A percentile compares a stretch with the other conserved stretches of the same genome.
phyloP scores from a whole-genome alignment of 2,797 vertebrate genomes.

The Podargus strigoides region DNA sequence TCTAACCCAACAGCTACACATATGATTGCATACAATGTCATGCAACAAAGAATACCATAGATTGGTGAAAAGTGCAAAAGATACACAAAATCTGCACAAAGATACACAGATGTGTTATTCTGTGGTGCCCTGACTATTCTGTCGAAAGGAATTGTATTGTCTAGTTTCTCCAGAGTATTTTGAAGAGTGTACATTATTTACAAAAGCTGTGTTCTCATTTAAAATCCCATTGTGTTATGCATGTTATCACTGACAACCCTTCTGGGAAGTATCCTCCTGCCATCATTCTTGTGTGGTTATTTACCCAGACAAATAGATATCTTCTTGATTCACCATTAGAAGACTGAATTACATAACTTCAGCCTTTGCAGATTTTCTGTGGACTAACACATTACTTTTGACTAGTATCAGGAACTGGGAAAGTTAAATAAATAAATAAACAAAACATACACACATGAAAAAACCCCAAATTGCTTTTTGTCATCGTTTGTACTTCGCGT shows the following conservation, averaged over 20 bases:
- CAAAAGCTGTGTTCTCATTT: slow-evolving; percentile 57
- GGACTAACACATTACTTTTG: neutral
- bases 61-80: too few species aligned
- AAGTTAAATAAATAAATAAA: neutral
- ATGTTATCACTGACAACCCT: slow-evolving; percentile 51
- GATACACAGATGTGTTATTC: neutral
- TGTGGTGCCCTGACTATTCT: neutral
- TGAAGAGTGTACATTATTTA: slow-evolving; percentile 55
- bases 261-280: slow-evolving; percentile 44
- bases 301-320: neutral
- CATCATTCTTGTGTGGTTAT: slow-evolving; percentile 48
- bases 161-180: slow-evolving; percentile 27
- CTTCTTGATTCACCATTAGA: slow-evolving; percentile 38
- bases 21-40: neutral
- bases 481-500: neutral
- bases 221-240: slow-evolving; percentile 45
- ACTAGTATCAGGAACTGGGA: neutral
- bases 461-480: too few species aligned
- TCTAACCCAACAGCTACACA: neutral
- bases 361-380: neutral
- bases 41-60: neutral
- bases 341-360: slow-evolving; percentile 52
- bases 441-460: neutral
- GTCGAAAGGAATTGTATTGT: slow-evolving; percentile 44
- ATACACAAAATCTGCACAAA: too few species aligned